Percentiles rank a stretch among this genome's conserved stretches.
phyloP scores from a whole-genome alignment of 1,140 invertebrate genomes.

The Vollenhovia emeryi region DNA sequence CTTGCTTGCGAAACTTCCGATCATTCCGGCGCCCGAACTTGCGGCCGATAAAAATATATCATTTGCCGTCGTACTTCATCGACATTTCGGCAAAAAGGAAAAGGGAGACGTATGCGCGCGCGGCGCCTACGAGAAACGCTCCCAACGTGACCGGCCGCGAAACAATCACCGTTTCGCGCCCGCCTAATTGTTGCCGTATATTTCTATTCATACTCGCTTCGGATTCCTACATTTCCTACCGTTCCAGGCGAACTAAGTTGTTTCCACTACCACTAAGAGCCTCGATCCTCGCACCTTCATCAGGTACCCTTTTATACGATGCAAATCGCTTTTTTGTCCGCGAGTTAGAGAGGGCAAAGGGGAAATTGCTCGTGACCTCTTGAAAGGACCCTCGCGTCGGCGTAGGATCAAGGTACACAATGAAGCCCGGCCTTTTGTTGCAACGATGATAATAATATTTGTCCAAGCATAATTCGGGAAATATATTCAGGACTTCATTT shows the following conservation, averaged over 20 bases:
- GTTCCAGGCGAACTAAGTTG: conserved; percentile 52
- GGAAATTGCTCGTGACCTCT: conserved; percentile 70
- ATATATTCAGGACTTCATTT: conserved; percentile 61
- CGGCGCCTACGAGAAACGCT: neutral
- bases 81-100: conserved; percentile 8
- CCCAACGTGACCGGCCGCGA: neutral
- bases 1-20: conserved; percentile 34
- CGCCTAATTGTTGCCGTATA: conserved; percentile 7
- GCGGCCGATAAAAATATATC: conserved; percentile 60
- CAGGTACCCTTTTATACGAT: conserved; percentile 70
- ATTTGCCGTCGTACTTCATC: conserved; percentile 38
- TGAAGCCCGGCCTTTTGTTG: conserved; percentile 62
- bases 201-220: conserved; percentile 10
- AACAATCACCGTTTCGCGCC: conserved; percentile 26
- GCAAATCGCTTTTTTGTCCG: conserved; percentile 73
- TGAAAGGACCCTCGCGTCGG: conserved; percentile 43
- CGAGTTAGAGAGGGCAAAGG: conserved; percentile 42
- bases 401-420: conserved; percentile 56
- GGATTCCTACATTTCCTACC: neutral
- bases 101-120: neutral
- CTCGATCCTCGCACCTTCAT: conserved; percentile 66
- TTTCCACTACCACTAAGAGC: conserved; percentile 67
- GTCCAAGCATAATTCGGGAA: conserved; percentile 61
- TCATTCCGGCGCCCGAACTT: conserved; percentile 9
- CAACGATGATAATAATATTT: conserved; percentile 67